Evolutionary conservation across 2,113 vertebrate genomes (phyloP).

Genomic region (Oxygymnocypris stewartii): DNA sequence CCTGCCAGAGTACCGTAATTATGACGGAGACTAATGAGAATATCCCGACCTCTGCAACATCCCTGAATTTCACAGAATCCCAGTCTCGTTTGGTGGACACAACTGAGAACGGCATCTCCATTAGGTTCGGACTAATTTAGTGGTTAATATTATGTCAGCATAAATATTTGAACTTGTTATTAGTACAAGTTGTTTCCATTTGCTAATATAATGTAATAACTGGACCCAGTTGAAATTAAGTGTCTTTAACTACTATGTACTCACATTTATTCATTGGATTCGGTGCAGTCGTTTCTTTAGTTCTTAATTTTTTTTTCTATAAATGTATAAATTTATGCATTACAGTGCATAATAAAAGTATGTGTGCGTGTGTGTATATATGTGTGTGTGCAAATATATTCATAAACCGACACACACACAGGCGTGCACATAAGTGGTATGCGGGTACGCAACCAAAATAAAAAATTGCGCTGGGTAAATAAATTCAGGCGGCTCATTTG

Average conservation of each 20-base stretch:
- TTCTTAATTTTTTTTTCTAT: no score
- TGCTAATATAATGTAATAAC: background rate
- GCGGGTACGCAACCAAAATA: no score
- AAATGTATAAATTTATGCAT: no score
- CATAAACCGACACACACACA: no score
- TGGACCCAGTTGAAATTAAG: background rate
- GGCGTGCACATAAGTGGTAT: no score
- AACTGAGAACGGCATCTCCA: slow-evolving; percentile 88
- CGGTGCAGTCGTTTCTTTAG: background rate
- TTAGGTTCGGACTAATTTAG: slow-evolving; percentile 73
- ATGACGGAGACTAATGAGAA: slow-evolving; percentile 79
- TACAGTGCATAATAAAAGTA: no score
- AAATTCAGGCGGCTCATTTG: no score
- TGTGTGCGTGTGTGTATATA: no score
- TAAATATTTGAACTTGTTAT: background rate
- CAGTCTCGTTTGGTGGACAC: slow-evolving; percentile 77
- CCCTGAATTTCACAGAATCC: slow-evolving; percentile 65
- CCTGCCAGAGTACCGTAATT: slow-evolving; percentile 69
- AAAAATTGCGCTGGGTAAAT: no score
- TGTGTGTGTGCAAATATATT: no score
- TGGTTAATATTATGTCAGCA: background rate
- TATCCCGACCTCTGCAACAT: background rate
- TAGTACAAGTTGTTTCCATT: background rate
- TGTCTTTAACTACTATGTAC: background rate
- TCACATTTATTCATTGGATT: background rate